Conservation (phyloP, 2,797 vertebrate species). For the Cyclura pinguis region DNA sequence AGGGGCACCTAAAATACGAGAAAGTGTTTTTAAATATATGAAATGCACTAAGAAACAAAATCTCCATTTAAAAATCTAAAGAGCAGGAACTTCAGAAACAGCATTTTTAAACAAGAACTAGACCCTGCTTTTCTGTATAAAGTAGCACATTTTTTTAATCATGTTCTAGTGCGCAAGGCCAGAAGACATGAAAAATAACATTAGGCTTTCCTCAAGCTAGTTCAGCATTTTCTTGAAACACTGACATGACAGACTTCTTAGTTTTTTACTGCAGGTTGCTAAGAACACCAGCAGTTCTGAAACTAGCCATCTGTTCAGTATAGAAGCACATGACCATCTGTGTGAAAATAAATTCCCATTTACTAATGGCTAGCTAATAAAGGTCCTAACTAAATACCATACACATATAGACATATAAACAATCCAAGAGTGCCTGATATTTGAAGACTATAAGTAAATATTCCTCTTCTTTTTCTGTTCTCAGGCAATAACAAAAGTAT, state of each 20-base stretch:
- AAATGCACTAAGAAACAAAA: background rate
- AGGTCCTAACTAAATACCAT: background rate
- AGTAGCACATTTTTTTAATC: background rate
- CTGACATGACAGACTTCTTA: background rate
- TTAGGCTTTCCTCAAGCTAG: background rate
- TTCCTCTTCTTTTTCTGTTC: background rate
- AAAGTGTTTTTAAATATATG: background rate
- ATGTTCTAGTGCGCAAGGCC: background rate
- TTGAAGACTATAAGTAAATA: background rate
- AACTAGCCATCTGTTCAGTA: background rate
- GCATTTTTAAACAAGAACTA: background rate
- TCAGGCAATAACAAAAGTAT: background rate
- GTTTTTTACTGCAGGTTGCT: background rate
- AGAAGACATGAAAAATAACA: background rate
- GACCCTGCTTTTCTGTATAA: background rate
- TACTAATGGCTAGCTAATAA: background rate
- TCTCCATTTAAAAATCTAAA: background rate
- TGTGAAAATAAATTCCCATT: background rate
- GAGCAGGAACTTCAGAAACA: background rate
- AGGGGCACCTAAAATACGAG: background rate
- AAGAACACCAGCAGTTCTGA: background rate
- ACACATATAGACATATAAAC: background rate
- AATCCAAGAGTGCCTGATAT: background rate
- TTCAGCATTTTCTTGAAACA: fast-evolving
- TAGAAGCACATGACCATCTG: background rate